These are phyloP conservation scores for Choloepus hoffmanni DNA, from an alignment of 2,113 vertebrate genomes.

Conservation along the genomic window DNA sequence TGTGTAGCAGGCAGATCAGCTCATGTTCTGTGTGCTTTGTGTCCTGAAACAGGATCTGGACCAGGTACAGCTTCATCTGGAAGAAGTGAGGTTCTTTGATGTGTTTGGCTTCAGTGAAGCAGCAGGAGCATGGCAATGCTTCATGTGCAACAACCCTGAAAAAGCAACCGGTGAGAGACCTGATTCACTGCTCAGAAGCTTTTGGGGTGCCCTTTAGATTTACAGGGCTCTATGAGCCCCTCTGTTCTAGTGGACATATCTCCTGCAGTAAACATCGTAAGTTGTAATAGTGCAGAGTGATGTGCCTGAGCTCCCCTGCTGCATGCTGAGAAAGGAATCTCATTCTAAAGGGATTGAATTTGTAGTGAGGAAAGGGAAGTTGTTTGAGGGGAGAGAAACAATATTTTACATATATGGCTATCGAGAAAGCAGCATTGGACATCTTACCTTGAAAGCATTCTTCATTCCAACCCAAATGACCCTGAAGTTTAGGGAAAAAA, in stretches of 20 bases:
- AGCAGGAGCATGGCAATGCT: conserved; percentile 94
- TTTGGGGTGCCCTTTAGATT: not conserved
- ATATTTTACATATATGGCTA: not conserved
- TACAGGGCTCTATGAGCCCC: not conserved
- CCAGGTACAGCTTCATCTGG: conserved; percentile 92
- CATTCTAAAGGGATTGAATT: not conserved
- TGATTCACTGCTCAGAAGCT: fast-evolving
- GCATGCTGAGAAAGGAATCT: not conserved
- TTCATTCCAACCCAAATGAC: conserved; percentile 17
- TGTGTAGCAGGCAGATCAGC: fast-evolving
- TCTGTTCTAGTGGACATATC: not conserved
- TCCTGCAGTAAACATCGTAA: not conserved
- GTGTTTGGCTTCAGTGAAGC: conserved; percentile 96
- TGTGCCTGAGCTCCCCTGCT: not conserved
- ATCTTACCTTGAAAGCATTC: not conserved
- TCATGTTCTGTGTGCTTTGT: conserved; percentile 50
- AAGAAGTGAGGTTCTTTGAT: conserved; percentile 98
- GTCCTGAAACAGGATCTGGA: conserved; percentile 92
- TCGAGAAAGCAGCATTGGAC: not conserved
- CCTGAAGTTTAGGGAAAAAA: not conserved
- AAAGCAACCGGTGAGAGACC: conserved; percentile 92
- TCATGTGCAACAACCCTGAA: conserved; percentile 99
- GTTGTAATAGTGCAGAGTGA: not conserved
- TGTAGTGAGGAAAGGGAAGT: not conserved
- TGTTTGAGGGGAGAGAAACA: not conserved